Percentiles rank a stretch among this genome's conserved stretches.
Conservation (phyloP, 1,140 invertebrate species). For the Drosophila tristis region DNA sequence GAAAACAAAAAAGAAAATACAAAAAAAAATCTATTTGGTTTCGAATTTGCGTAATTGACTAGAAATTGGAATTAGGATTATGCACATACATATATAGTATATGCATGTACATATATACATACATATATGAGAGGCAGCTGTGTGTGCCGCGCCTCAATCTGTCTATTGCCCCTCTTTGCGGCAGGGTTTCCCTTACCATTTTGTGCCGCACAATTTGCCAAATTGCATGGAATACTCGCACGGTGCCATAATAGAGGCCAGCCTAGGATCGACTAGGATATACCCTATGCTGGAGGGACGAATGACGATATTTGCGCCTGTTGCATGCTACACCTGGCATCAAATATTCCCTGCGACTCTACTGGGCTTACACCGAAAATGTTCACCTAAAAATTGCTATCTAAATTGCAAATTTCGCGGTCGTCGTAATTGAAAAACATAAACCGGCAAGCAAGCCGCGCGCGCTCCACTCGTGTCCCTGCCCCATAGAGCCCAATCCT, state of each 20-base stretch:
- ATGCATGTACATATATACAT: slow-evolving; percentile 11
- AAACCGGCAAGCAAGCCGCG: slow-evolving; percentile 24
- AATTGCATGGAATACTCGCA: slow-evolving; percentile 48
- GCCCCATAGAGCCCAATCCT: neutral
- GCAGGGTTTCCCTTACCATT: neutral
- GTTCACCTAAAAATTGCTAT: slow-evolving; percentile 56
- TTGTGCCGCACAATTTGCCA: slow-evolving; percentile 39
- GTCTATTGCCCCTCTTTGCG: slow-evolving; percentile 8
- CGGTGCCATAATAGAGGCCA: slow-evolving; percentile 1
- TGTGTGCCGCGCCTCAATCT: no score
- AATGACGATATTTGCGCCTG: neutral
- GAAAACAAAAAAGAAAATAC: slow-evolving; percentile 34
- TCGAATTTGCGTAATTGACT: slow-evolving; percentile 51
- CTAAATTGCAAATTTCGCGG: slow-evolving; percentile 80
- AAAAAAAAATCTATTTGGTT: slow-evolving; percentile 1
- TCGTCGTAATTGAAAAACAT: slow-evolving; percentile 77
- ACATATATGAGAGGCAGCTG: slow-evolving; percentile 13
- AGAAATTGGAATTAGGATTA: slow-evolving; percentile 40
- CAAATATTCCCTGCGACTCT: neutral
- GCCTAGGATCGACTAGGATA: no score
- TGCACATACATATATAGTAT: no score
- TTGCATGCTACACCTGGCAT: no score
- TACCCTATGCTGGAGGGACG: no score
- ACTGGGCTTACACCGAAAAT: no score
- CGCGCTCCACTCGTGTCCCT: neutral